Base-by-base conservation (phyloP, 2,888 invertebrate genomes). In the Teinopalpus imperialis region DNA sequence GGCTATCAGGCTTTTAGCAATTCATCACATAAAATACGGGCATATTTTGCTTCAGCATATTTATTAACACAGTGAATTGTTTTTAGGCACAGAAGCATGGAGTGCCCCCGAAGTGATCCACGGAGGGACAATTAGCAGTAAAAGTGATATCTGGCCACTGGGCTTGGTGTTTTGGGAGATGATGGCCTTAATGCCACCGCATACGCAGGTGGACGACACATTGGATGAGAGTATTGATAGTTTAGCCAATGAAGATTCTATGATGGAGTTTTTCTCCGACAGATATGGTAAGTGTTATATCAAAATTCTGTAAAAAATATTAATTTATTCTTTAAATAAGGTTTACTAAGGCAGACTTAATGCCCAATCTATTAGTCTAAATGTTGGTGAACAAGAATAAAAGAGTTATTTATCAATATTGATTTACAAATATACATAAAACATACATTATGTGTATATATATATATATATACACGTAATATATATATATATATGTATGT, bases 121-220 rank as follows among this genome's bases (percentile, higher is more conserved):
- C 3, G 90, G 91, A 32, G 90, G 88, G 4, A 74, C 90, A 10
- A 90, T 95, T 36, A 92, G 93, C 2, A 81, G 81, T 56, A 95
- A 94, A 76, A 92, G 94, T 0, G 96, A 97, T 66, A 92, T 97
- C 34, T 97, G 95, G 85, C 89, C 96, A 1, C 93, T 93, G 52
- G 97, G 96, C 0, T 86, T 96, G 5, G 91, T 94, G 0, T 68
- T 96, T 14, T 96, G 94, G 92, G 96, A 96, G 88, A 96, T 95
- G 92, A 81, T 96, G 70, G 90, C 95, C 0, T 81, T 95, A 1
- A 82, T 89, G 39, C 90, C 93, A 0, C 96, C 96, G 0, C 93
- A 94, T 63, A 69, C 89, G 0, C 77, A 63, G 8, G 24, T 49
- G 1, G 74, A 63, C 5, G 66, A 69, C 1, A 48, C 71, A 16